Evolutionary conservation across 2,113 vertebrate species (phyloP).

Genomic region (Vulpes vulpes): DNA sequence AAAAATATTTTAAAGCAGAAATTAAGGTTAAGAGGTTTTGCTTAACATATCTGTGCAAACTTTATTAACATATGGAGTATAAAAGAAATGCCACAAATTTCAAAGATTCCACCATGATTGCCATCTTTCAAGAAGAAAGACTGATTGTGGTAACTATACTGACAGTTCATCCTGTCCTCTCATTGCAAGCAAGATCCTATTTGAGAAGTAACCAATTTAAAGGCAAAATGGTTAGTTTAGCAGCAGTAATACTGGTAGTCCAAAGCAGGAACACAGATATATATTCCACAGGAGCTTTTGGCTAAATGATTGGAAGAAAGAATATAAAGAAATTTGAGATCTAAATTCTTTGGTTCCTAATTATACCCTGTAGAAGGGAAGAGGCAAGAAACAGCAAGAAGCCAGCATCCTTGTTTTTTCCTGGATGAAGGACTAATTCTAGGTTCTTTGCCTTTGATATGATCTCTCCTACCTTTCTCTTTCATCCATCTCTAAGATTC

Average conservation of each 20-base stretch:
- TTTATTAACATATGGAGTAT: background rate
- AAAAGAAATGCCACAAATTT: constrained; percentile 45
- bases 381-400: background rate
- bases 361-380: background rate
- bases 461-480: background rate
- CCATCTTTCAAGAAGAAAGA: constrained; percentile 28
- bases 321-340: background rate
- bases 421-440: background rate
- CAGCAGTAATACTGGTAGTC: background rate
- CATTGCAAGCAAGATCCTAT: background rate
- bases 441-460: background rate
- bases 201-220: constrained; percentile 3
- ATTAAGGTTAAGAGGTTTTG: background rate
- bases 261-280: background rate
- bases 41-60: background rate
- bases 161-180: background rate
- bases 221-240: background rate
- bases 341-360: background rate
- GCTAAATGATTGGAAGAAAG: background rate
- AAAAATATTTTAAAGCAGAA: background rate
- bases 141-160: background rate
- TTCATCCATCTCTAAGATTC: background rate
- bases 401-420: background rate
- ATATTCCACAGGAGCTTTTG: background rate
- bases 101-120: background rate